Conservation (phyloP, 1,140 invertebrate genomes). For the Rhizoglyphus robini region DNA sequence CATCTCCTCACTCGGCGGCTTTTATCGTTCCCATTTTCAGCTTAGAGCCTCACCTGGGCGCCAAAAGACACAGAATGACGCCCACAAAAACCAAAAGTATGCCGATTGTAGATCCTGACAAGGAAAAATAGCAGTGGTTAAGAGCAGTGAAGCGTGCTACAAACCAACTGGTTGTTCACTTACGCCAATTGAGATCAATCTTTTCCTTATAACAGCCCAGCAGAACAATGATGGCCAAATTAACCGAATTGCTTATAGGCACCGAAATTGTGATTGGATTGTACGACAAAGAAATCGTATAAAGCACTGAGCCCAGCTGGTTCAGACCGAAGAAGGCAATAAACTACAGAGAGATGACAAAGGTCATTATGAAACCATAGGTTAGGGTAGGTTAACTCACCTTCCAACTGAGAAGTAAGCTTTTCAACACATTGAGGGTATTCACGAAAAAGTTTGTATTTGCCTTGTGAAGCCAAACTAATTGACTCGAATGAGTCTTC, state of each 20-base stretch:
- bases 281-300: background rate
- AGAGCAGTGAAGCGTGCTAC: background rate
- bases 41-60: background rate
- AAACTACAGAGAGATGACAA: background rate
- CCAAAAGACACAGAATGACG: background rate
- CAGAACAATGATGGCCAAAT: background rate
- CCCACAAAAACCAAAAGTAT: background rate
- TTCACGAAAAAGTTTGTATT: background rate
- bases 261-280: slow-evolving; percentile 15
- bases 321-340: background rate
- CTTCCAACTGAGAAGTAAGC: slow-evolving; percentile 5
- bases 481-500: background rate
- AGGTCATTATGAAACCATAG: background rate
- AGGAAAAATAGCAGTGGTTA: background rate
- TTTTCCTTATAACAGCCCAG: slow-evolving; percentile 1
- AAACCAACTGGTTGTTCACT: background rate
- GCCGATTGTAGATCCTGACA: slow-evolving; percentile 8
- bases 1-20: background rate
- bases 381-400: background rate
- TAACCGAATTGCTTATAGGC: slow-evolving; percentile 12
- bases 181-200: slow-evolving; percentile 1
- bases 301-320: slow-evolving; percentile 13
- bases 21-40: background rate
- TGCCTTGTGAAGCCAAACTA: background rate
- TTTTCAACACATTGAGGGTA: background rate